Conservation (phyloP, 2,797 vertebrate genomes). For the Cetoscarus ocellatus region DNA sequence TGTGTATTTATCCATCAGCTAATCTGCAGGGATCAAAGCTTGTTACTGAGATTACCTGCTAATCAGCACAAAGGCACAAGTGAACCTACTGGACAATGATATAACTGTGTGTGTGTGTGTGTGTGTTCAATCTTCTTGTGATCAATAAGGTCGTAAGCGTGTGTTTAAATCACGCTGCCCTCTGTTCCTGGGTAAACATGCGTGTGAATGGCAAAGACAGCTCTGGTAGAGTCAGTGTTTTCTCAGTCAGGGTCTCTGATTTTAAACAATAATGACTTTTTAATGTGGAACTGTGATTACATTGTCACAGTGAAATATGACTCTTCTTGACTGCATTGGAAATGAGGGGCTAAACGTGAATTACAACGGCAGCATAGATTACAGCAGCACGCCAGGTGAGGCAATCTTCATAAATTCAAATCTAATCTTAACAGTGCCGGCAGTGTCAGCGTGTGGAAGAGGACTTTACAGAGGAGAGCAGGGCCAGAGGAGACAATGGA, state of each 20-base stretch:
- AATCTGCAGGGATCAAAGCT: slow-evolving; percentile 82
- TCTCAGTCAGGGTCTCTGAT: slow-evolving; percentile 91
- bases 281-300: slow-evolving; percentile 99
- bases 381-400: slow-evolving; percentile 89
- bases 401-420: slow-evolving; percentile 99
- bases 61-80: slow-evolving; percentile 87
- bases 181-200: slow-evolving; percentile 94
- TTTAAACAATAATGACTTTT: slow-evolving; percentile 99
- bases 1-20: slow-evolving; percentile 75
- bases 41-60: slow-evolving; percentile 88
- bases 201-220: slow-evolving; percentile 93
- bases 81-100: slow-evolving; percentile 66
- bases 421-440: slow-evolving; percentile 94
- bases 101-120: slow-evolving; percentile 38
- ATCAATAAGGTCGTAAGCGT: slow-evolving; percentile 91
- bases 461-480: slow-evolving; percentile 70
- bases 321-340: slow-evolving; percentile 90
- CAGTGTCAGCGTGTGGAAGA: slow-evolving; percentile 84
- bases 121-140: slow-evolving; percentile 52
- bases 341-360: slow-evolving; percentile 93
- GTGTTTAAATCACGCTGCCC: slow-evolving; percentile 91
- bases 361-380: slow-evolving; percentile 91
- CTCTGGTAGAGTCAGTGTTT: slow-evolving; percentile 95
- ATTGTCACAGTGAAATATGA: slow-evolving; percentile 99
- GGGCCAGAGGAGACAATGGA: slow-evolving; percentile 25